A percentile compares a stretch with the other conserved stretches of the same genome.
These are phyloP conservation scores for Calameuta filiformis DNA, from an alignment of 2,888 invertebrate species.

Conservation along the genomic window DNA sequence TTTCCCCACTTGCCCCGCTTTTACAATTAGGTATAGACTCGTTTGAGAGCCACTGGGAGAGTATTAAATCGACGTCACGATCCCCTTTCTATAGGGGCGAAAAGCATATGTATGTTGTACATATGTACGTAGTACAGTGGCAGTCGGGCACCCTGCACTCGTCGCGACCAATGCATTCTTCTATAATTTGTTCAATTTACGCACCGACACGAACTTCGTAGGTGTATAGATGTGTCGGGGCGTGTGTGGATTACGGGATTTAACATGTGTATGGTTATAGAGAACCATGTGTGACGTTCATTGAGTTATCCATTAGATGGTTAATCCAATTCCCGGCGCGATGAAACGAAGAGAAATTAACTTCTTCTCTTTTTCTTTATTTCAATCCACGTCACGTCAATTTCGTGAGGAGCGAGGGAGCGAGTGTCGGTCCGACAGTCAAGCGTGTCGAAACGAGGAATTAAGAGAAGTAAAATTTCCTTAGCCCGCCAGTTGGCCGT, in stretches of 20 bases:
- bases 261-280: neutral
- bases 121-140: slow-evolving; percentile 26
- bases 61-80: neutral
- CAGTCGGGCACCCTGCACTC: slow-evolving; percentile 44
- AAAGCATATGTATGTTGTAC: neutral
- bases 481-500: neutral
- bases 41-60: neutral
- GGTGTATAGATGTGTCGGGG: slow-evolving; percentile 2
- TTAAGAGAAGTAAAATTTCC: neutral
- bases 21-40: neutral
- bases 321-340: slow-evolving; percentile 53
- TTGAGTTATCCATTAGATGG: slow-evolving; percentile 59
- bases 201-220: slow-evolving; percentile 53
- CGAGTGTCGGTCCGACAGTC: neutral
- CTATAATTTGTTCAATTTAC: slow-evolving; percentile 64
- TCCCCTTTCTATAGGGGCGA: neutral
- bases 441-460: neutral
- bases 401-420: neutral
- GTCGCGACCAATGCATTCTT: slow-evolving; percentile 56
- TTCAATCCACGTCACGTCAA: neutral
- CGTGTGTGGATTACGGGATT: neutral
- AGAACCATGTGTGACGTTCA: slow-evolving; percentile 41
- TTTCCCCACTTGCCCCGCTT: neutral
- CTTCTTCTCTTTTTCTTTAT: neutral
- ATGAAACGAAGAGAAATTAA: neutral